phyloP scores from a whole-genome alignment of 92 coral and sea anemone genomes.

The Muricea muricata region DNA sequence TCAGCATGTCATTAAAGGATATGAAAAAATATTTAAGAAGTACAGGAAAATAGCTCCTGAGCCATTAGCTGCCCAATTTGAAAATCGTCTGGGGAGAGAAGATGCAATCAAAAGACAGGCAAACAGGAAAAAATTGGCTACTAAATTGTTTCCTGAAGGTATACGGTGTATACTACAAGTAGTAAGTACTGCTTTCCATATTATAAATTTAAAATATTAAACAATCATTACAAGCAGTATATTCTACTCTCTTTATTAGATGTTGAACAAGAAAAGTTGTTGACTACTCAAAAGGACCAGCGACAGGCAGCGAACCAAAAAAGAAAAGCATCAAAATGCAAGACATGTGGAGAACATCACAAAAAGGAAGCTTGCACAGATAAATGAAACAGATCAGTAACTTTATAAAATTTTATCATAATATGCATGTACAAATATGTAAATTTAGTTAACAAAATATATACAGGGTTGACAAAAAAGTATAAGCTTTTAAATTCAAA shows the following conservation, averaged over 20 bases:
- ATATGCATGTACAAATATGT: too few relatives aligned
- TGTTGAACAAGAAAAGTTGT: background rate
- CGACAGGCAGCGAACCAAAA: background rate
- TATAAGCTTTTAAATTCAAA: too few relatives aligned
- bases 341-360: background rate
- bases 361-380: too few relatives aligned
- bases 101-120: constrained; percentile 39
- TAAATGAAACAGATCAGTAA: too few relatives aligned
- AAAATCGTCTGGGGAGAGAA: constrained; percentile 19
- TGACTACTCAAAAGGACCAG: background rate
- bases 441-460: too few relatives aligned
- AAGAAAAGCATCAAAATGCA: background rate
- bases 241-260: background rate
- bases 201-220: too few relatives aligned
- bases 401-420: too few relatives aligned
- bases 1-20: background rate
- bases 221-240: too few relatives aligned
- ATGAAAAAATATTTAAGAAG: constrained; percentile 3
- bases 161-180: too few relatives aligned
- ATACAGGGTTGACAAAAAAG: too few relatives aligned
- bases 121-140: constrained; percentile 39
- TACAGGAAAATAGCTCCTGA: constrained; percentile 35
- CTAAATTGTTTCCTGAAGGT: constrained; percentile 52
- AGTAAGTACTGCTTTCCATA: too few relatives aligned
- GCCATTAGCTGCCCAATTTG: constrained; percentile 48